Percentiles rank a stretch among this genome's conserved stretches.
These are phyloP conservation scores for Mormyrus iriodes DNA, from an alignment of 2,113 vertebrate species.

Conservation along the genomic window DNA sequence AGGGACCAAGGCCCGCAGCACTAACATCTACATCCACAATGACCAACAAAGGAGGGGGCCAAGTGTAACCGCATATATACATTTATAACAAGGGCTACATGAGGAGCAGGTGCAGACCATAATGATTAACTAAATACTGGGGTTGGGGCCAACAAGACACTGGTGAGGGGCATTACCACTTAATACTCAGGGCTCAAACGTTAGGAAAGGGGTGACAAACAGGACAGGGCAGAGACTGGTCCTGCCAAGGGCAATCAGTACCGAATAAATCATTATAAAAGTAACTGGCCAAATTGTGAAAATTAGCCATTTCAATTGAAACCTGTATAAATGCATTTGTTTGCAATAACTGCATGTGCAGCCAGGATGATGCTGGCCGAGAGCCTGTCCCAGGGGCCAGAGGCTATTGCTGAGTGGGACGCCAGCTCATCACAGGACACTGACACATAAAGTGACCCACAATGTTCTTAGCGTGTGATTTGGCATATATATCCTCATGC, in stretches of 20 bases:
- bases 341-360: not conserved
- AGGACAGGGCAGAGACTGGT: not conserved
- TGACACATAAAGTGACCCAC: not conserved
- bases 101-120: too few relatives aligned
- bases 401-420: not conserved
- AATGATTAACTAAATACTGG: too few relatives aligned
- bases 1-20: too few relatives aligned
- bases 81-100: too few relatives aligned
- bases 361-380: not conserved
- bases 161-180: too few relatives aligned
- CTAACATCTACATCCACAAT: too few relatives aligned
- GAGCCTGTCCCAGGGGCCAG: not conserved
- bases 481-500: not conserved
- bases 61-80: too few relatives aligned
- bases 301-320: not conserved
- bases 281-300: not conserved
- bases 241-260: not conserved
- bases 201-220: not conserved
- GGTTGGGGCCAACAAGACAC: too few relatives aligned
- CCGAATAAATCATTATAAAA: not conserved
- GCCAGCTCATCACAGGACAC: not conserved
- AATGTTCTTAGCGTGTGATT: not conserved
- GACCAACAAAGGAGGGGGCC: too few relatives aligned
- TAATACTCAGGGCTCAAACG: not conserved
- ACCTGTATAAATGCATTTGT: not conserved